These are phyloP conservation scores for Sebastes aleutianus DNA, from an alignment of 2,797 vertebrate species.

Conservation along the genomic window DNA sequence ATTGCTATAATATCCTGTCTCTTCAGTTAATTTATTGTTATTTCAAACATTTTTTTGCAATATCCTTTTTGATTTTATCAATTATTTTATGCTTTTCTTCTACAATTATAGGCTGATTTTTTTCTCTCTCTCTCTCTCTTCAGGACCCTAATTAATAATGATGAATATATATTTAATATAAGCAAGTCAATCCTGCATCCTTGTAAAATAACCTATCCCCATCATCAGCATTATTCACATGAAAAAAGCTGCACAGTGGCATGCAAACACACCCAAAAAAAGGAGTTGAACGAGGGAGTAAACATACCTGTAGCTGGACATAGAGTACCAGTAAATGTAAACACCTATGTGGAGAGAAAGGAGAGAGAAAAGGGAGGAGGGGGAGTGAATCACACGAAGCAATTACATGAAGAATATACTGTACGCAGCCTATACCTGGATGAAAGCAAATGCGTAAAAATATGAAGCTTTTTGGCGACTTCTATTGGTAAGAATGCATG, in stretches of 20 bases:
- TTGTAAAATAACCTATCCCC: background rate
- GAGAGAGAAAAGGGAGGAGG: constrained; percentile 59
- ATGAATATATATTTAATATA: background rate
- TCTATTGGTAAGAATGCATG: constrained; percentile 86
- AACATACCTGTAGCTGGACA: constrained; percentile 87
- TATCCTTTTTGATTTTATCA: background rate
- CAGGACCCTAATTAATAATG: no score
- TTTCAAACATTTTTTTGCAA: no score
- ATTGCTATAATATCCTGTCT: no score
- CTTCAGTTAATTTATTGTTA: background rate
- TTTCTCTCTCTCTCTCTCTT: no score
- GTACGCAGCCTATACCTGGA: constrained; percentile 64
- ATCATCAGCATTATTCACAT: background rate
- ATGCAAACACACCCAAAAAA: constrained; percentile 2
- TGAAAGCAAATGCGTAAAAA: constrained; percentile 67
- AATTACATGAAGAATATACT: constrained; percentile 73
- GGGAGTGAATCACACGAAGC: constrained; percentile 77
- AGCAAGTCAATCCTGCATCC: background rate
- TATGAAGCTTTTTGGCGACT: constrained; percentile 81
- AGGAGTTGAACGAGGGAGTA: background rate
- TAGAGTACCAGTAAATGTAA: constrained; percentile 88
- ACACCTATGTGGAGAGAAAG: constrained; percentile 79
- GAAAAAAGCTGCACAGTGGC: constrained; percentile 15
- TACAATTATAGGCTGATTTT: fast-evolving
- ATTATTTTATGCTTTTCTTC: background rate